phyloP scores from a whole-genome alignment of 2,888 invertebrate species.

The Mythimna lalbum region DNA sequence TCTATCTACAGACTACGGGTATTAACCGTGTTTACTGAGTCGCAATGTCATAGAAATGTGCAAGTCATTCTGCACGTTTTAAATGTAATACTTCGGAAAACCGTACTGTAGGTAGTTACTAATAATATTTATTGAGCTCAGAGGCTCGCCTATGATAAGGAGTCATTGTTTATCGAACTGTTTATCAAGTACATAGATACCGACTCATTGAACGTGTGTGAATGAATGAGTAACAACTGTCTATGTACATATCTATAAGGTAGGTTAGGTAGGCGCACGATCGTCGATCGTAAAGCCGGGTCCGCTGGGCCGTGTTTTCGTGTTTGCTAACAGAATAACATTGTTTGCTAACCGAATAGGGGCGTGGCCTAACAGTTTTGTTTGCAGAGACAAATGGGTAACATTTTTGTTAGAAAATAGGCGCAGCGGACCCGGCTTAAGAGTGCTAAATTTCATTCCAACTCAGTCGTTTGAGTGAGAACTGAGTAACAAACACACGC shows the following conservation, averaged over 20 bases:
- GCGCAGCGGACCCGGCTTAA: too few relatives aligned
- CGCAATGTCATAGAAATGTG: constrained; percentile 14
- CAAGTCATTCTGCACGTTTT: constrained; percentile 38
- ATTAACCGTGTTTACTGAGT: constrained; percentile 17
- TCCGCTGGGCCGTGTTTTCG: too few relatives aligned
- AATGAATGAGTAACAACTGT: constrained; percentile 39
- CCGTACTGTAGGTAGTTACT: background rate
- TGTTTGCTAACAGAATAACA: too few relatives aligned
- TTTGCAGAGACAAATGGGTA: too few relatives aligned
- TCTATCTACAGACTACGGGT: constrained; percentile 19
- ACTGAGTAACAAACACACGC: too few relatives aligned
- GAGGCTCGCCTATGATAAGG: constrained; percentile 36
- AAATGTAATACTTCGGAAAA: constrained; percentile 23
- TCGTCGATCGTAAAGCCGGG: too few relatives aligned
- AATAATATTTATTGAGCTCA: constrained; percentile 27
- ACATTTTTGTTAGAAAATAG: too few relatives aligned
- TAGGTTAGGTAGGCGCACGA: too few relatives aligned
- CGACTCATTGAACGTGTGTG: constrained; percentile 21
- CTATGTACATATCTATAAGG: background rate
- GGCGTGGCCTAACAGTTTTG: too few relatives aligned
- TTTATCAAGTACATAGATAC: constrained; percentile 23
- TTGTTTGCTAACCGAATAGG: too few relatives aligned
- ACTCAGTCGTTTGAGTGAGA: too few relatives aligned
- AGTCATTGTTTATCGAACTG: constrained; percentile 43
- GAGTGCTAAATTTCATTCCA: too few relatives aligned